Percentiles rank a stretch among this genome's conserved stretches.
These are phyloP conservation scores for Peribatodes rhomboidaria DNA, from an alignment of 2,888 invertebrate genomes.

Conservation along the genomic window DNA sequence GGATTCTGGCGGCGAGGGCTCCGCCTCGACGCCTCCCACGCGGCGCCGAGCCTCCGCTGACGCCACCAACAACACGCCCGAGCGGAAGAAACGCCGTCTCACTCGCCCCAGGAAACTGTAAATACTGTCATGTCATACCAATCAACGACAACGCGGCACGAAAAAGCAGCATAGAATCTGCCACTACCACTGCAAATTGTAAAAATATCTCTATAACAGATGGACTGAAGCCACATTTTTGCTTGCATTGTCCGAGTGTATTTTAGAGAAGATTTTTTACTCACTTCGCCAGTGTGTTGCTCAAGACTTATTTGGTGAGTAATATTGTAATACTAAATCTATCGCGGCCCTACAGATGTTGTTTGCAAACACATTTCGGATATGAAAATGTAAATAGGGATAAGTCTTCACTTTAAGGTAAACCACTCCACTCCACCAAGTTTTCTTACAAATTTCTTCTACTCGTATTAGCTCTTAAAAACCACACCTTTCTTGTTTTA, in stretches of 20 bases:
- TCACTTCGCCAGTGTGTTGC: not conserved
- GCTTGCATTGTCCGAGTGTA: not conserved
- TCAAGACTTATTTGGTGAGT: slow-evolving; percentile 37
- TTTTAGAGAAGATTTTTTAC: not conserved
- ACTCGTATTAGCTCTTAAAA: not conserved
- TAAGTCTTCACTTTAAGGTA: not conserved
- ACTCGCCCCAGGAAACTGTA: slow-evolving; percentile 81
- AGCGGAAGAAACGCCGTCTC: slow-evolving; percentile 81
- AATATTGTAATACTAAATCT: not conserved
- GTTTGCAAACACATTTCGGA: not conserved
- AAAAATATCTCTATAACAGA: not conserved
- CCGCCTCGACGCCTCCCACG: slow-evolving; percentile 61
- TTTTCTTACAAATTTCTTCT: not conserved
- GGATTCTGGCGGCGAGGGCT: slow-evolving; percentile 54
- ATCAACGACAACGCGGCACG: not conserved
- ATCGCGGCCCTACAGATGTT: not conserved
- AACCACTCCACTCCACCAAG: not conserved
- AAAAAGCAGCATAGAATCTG: too few relatives aligned
- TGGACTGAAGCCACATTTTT: not conserved
- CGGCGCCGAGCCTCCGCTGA: slow-evolving; percentile 77
- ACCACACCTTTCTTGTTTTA: too few relatives aligned
- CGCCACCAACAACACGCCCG: slow-evolving; percentile 68
- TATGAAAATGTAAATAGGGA: not conserved
- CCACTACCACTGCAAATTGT: not conserved
- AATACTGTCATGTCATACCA: slow-evolving; percentile 32